These are phyloP conservation scores for Anaspis maculata DNA, from an alignment of 2,888 invertebrate genomes.

Conservation along the genomic window DNA sequence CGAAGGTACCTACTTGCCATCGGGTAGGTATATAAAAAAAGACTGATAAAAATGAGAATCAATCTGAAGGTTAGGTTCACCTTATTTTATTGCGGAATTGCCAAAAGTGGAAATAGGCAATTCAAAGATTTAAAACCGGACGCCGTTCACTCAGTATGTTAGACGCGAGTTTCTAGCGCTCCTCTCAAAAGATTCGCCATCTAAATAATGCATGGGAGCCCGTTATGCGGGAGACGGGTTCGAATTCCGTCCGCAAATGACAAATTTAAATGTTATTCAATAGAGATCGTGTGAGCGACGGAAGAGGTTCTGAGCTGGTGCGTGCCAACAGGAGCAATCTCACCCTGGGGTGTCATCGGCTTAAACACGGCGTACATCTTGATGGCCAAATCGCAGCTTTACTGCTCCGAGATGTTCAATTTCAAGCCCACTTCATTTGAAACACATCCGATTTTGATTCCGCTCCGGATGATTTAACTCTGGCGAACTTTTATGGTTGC, in stretches of 20 bases:
- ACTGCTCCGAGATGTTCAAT: constrained; percentile 38
- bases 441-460: constrained; percentile 25
- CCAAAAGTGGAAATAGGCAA: too few species aligned
- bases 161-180: too few species aligned
- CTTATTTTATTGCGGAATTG: too few species aligned
- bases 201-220: too few species aligned
- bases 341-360: constrained; percentile 40
- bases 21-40: too few species aligned
- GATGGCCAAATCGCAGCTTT: constrained; percentile 41
- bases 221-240: constrained; percentile 4
- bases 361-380: constrained; percentile 43
- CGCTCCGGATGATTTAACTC: constrained; percentile 1
- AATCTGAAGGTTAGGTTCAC: too few species aligned
- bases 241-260: constrained; percentile 18
- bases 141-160: too few species aligned
- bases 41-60: too few species aligned
- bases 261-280: constrained; percentile 33
- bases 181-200: too few species aligned
- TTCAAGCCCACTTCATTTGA: constrained; percentile 36
- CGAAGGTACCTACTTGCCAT: too few species aligned
- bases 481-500: too few species aligned
- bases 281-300: constrained; percentile 29
- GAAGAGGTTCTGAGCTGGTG: constrained; percentile 31
- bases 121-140: too few species aligned
- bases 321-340: constrained; percentile 39